These are phyloP conservation scores for Parambassis ranga DNA, from an alignment of 2,797 vertebrate genomes.

Conservation along the genomic window DNA sequence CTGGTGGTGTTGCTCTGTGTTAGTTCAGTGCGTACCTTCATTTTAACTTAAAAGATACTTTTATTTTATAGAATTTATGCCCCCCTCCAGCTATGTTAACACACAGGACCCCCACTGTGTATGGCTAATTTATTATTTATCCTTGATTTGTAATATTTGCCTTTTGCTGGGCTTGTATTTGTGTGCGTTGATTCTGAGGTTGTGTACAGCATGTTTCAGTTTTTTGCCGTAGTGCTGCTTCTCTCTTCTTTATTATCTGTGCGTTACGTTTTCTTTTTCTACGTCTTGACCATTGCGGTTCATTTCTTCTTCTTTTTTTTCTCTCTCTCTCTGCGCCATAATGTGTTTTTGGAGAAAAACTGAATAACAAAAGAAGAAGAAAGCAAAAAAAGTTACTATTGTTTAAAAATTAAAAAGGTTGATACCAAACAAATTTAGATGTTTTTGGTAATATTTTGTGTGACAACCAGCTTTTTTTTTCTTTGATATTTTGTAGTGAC, in stretches of 20 bases:
- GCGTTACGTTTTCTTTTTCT: slow-evolving; percentile 69
- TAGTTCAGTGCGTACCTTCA: slow-evolving; percentile 73
- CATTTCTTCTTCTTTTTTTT: slow-evolving; percentile 54
- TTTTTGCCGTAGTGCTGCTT: slow-evolving; percentile 78
- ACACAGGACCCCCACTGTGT: slow-evolving; percentile 70
- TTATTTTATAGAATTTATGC: slow-evolving; percentile 62
- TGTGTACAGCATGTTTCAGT: slow-evolving; percentile 84
- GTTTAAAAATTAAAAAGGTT: slow-evolving; percentile 74
- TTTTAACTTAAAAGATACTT: slow-evolving; percentile 51
- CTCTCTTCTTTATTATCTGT: slow-evolving; percentile 73
- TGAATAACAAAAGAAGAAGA: slow-evolving; percentile 59
- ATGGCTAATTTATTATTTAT: slow-evolving; percentile 84
- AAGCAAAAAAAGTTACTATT: slow-evolving; percentile 63
- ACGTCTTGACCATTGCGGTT: slow-evolving; percentile 66
- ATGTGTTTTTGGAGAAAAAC: slow-evolving; percentile 68
- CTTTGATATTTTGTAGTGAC: slow-evolving; percentile 94
- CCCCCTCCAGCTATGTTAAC: slow-evolving; percentile 55
- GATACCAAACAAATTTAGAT: slow-evolving; percentile 82
- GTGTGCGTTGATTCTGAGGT: slow-evolving; percentile 79
- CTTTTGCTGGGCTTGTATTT: slow-evolving; percentile 81
- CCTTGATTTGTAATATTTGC: slow-evolving; percentile 80
- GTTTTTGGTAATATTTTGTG: slow-evolving; percentile 86
- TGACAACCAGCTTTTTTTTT: slow-evolving; percentile 78
- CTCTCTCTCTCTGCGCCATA: slow-evolving; percentile 74
- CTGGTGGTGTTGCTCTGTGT: slow-evolving; percentile 80